Base-by-base conservation (phyloP, 2,113 vertebrate genomes). In the Esox niger region DNA sequence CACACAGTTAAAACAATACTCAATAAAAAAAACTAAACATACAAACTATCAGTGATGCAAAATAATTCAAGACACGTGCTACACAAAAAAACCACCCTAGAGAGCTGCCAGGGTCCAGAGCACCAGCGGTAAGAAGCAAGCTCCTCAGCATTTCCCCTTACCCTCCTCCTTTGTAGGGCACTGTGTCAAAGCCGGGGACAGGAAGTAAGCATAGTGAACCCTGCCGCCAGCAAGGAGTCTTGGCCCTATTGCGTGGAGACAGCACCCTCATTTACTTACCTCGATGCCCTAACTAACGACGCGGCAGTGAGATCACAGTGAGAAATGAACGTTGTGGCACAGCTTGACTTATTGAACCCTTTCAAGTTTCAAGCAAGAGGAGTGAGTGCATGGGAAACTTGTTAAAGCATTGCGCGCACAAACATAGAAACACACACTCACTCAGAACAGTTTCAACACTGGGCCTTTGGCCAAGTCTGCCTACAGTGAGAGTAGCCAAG, bases 141-240 rank as follows among this genome's bases (percentile, higher is more conserved):
- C n/a, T n/a, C 79, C 43, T 55, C 61, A 0, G 6, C 49, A 23
- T 78, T 70, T 68, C 33, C 35, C 66, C 33, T 60, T 47, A 54
- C 56, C 57, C 70, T 74, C 61, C 62, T 75, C 25, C 55, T 80
- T 57, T 77, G 73, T 63, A 70, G 61, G 61, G 63, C 79, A 32
- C 68, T 87, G 65, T 68, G 84, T 89, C 84, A 86, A 52, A 21
- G 80, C 82, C 65, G 15, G 64, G 23, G 74, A 86, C 86, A 89
- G 82, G 76, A 84, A 83, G 79, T 75, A 66, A 82, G 82, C 64
- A 64, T 75, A 82, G 74, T 82, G 80, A 78, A 83, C 75, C 59
- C 62, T 60, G 83, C 78, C 69, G 68, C 81, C 81, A 82, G 71
- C 2, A 54, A 75, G 71, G 81, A 86, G 81, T 79, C 54, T 30